Conservation (phyloP, 2,113 vertebrate species). For the Triplophysa tibetana region DNA sequence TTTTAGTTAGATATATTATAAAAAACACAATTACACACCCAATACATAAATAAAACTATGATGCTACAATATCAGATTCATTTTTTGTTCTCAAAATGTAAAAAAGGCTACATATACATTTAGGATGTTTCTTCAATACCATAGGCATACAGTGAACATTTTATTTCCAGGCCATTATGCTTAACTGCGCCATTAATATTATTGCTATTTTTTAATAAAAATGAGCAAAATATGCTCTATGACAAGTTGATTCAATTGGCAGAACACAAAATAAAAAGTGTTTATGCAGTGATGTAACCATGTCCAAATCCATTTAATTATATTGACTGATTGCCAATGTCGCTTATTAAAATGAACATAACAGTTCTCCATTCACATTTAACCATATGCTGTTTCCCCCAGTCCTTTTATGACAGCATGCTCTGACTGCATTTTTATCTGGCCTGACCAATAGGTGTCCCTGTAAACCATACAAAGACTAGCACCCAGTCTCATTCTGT, state of each 20-base stretch:
- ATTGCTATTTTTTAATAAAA: not conserved
- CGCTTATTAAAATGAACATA: not conserved
- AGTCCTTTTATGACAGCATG: not conserved
- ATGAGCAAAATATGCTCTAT: not conserved
- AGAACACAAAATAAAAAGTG: not conserved
- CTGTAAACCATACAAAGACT: constrained; percentile 83
- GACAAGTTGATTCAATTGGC: not conserved
- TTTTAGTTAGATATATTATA: too few species aligned
- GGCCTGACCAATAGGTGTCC: constrained; percentile 87
- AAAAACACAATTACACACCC: too few species aligned
- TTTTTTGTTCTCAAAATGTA: too few species aligned
- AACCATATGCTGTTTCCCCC: not conserved
- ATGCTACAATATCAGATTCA: too few species aligned
- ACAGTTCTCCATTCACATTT: not conserved
- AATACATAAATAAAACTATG: too few species aligned
- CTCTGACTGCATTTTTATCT: not conserved
- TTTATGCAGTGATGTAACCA: not conserved
- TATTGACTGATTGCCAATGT: not conserved
- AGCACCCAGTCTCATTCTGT: not conserved
- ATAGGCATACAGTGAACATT: too few species aligned
- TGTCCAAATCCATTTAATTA: not conserved
- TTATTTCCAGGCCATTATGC: too few species aligned
- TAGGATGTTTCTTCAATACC: too few species aligned
- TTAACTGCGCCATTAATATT: too few species aligned
- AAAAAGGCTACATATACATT: too few species aligned